These are phyloP conservation scores for Chesias legatella DNA, from an alignment of 2,888 invertebrate genomes.

Conservation along the genomic window DNA sequence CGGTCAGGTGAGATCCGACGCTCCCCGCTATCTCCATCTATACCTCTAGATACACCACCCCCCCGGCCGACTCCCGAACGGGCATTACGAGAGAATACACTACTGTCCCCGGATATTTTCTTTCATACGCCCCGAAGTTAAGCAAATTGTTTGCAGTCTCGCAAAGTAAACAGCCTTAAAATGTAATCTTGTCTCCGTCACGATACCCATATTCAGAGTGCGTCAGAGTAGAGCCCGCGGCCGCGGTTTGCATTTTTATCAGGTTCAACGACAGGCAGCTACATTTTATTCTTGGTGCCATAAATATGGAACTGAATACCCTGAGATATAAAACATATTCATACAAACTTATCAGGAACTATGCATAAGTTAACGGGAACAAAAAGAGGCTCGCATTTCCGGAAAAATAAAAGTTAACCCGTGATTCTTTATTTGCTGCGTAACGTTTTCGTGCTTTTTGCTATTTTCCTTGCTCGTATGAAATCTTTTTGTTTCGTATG, in stretches of 20 bases:
- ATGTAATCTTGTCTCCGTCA: conserved; percentile 51
- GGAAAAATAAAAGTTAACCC: conserved; percentile 50
- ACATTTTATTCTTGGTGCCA: conserved; percentile 76
- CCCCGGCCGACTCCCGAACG: conserved; percentile 35
- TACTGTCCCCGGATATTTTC: conserved; percentile 27
- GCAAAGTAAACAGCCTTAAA: conserved; percentile 43
- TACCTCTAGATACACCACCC: conserved; percentile 36
- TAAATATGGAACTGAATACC: conserved; percentile 74
- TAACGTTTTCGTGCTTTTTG: conserved; percentile 34
- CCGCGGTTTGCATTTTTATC: conserved; percentile 77
- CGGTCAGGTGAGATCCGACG: conserved; percentile 68
- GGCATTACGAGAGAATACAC: conserved; percentile 31
- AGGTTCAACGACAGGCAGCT: conserved; percentile 66
- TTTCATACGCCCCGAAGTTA: conserved; percentile 30
- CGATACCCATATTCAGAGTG: conserved; percentile 62
- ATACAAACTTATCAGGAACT: conserved; percentile 75
- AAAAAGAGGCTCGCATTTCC: conserved; percentile 43
- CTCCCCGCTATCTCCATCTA: conserved; percentile 43
- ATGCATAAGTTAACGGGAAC: conserved; percentile 71
- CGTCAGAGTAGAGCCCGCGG: conserved; percentile 59
- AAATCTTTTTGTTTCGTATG: conserved; percentile 24
- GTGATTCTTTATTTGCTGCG: conserved; percentile 30
- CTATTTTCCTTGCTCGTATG: conserved; percentile 23
- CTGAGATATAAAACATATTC: conserved; percentile 61
- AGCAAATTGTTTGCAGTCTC: conserved; percentile 42